These are phyloP conservation scores for Schrankia costaestrigalis DNA, from an alignment of 2,888 invertebrate species.

Conservation along the genomic window DNA sequence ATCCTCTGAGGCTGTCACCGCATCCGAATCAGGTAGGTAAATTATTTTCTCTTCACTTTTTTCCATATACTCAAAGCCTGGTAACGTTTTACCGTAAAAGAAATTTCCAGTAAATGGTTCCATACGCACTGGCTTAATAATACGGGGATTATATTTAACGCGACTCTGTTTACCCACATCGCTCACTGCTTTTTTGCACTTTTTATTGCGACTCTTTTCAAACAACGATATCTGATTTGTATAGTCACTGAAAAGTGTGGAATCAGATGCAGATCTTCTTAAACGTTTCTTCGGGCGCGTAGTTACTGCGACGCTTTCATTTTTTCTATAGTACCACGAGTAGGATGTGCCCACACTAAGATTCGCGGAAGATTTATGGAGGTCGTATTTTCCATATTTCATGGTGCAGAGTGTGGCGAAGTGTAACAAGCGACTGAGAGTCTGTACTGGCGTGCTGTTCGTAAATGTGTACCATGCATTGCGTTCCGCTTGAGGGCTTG, in stretches of 20 bases:
- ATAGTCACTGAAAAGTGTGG: slow-evolving; percentile 77
- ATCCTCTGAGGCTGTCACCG: slow-evolving; percentile 65
- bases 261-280: slow-evolving; percentile 67
- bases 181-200: slow-evolving; percentile 67
- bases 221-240: slow-evolving; percentile 72
- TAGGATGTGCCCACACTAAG: slow-evolving; percentile 73
- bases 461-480: slow-evolving; percentile 56
- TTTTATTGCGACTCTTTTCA: slow-evolving; percentile 53
- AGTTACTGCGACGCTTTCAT: slow-evolving; percentile 47
- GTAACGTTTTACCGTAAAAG: slow-evolving; percentile 70
- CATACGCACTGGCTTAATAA: slow-evolving; percentile 65
- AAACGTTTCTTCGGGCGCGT: slow-evolving; percentile 57
- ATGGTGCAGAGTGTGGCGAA: slow-evolving; percentile 55
- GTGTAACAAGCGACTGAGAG: slow-evolving; percentile 58
- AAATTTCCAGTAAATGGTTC: slow-evolving; percentile 74
- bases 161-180: slow-evolving; percentile 62
- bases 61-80: slow-evolving; percentile 58
- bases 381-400: slow-evolving; percentile 79
- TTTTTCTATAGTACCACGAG: slow-evolving; percentile 77
- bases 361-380: slow-evolving; percentile 72
- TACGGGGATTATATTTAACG: slow-evolving; percentile 58
- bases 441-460: slow-evolving; percentile 53
- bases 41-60: slow-evolving; percentile 68
- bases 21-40: slow-evolving; percentile 71
- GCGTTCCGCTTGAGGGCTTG: slow-evolving; percentile 59